phyloP scores from a whole-genome alignment of 2,113 vertebrate species.

The Rhizomys pruinosus region DNA sequence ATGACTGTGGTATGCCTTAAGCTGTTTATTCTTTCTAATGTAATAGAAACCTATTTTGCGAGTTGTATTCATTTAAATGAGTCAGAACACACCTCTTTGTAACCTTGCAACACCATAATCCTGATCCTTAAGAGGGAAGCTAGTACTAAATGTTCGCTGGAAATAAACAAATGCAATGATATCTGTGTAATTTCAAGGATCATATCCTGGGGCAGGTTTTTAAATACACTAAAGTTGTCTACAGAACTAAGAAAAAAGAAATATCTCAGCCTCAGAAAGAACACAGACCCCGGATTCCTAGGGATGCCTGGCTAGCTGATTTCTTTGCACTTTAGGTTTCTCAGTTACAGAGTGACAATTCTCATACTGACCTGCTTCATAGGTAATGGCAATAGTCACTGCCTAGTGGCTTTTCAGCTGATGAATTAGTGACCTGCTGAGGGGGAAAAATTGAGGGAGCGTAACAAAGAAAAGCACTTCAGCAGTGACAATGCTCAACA shows the following conservation, averaged over 20 bases:
- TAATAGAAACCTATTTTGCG: slow-evolving; percentile 6
- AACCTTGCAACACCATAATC: background rate
- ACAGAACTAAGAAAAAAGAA: background rate
- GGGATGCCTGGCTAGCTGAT: background rate
- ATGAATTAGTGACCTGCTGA: slow-evolving; percentile 28
- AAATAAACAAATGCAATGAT: background rate
- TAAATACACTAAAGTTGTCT: background rate
- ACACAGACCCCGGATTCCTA: background rate
- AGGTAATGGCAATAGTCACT: slow-evolving; percentile 19
- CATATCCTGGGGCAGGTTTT: background rate
- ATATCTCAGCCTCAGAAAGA: background rate
- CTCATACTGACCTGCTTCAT: slow-evolving; percentile 22
- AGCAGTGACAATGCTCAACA: background rate
- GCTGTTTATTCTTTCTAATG: slow-evolving; percentile 27
- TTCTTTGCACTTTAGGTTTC: slow-evolving; percentile 45
- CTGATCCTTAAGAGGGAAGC: slow-evolving; percentile 18
- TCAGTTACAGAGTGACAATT: slow-evolving; percentile 23
- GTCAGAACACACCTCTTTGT: background rate
- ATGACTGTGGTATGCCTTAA: background rate
- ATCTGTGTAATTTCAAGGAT: background rate
- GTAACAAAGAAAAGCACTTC: slow-evolving; percentile 27
- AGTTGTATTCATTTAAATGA: slow-evolving; percentile 1
- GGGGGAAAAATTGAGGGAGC: background rate
- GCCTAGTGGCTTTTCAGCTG: slow-evolving; percentile 7
- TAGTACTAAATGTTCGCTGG: background rate